phyloP scores from a whole-genome alignment of 2,888 invertebrate genomes.

The Eristalinus aeneus region DNA sequence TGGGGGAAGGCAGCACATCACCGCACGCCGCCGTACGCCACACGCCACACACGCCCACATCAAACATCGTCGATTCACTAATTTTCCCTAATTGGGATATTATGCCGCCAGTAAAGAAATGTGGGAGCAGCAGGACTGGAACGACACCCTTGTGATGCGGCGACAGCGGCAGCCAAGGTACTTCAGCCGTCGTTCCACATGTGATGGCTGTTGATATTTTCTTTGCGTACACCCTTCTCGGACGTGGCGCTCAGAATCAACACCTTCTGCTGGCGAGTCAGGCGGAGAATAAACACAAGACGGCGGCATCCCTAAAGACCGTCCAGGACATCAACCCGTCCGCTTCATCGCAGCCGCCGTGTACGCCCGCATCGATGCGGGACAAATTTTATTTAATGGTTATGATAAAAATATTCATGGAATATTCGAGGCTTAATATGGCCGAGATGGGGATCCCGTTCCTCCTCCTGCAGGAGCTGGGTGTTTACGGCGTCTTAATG shows the following conservation, averaged over 20 bases:
- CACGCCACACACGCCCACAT: slow-evolving; percentile 1
- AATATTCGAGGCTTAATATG: slow-evolving; percentile 55
- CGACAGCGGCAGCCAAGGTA: slow-evolving; percentile 32
- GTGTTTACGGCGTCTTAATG: slow-evolving; percentile 53
- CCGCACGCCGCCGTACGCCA: background rate
- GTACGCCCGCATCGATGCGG: slow-evolving; percentile 52
- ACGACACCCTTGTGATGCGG: slow-evolving; percentile 14
- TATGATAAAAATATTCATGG: slow-evolving; percentile 71
- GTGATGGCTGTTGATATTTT: background rate
- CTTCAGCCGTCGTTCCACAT: slow-evolving; percentile 26
- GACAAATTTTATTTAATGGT: slow-evolving; percentile 70
- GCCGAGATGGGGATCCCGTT: background rate
- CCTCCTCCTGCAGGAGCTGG: background rate
- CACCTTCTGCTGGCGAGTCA: slow-evolving; percentile 32
- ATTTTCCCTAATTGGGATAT: slow-evolving; percentile 63
- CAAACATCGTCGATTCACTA: slow-evolving; percentile 55
- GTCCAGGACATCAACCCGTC: slow-evolving; percentile 41
- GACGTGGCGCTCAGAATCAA: slow-evolving; percentile 42
- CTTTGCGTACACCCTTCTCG: slow-evolving; percentile 16
- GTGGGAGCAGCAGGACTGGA: slow-evolving; percentile 36
- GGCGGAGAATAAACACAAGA: background rate
- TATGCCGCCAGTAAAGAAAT: slow-evolving; percentile 49
- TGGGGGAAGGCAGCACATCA: background rate
- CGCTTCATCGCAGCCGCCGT: background rate
- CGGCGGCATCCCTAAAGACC: background rate